Percentiles rank a stretch among this genome's conserved stretches.
Evolutionary conservation across 2,113 vertebrate species (phyloP).

Genomic region (Nothocercus julius): DNA sequence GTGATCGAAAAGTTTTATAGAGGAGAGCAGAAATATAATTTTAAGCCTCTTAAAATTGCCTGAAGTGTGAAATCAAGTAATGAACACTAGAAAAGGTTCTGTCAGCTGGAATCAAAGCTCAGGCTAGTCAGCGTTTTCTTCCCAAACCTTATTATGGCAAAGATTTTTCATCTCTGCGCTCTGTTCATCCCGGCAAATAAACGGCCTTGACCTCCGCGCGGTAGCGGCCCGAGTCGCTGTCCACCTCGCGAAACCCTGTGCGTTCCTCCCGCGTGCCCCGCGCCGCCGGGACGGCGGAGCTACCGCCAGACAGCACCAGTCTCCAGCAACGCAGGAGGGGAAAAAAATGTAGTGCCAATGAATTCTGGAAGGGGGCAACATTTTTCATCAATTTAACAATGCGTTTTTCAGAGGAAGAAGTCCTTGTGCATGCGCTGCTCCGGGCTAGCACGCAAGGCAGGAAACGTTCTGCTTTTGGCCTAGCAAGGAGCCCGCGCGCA

Average conservation of each 20-base stretch:
- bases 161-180: slow-evolving; percentile 79
- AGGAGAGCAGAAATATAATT: slow-evolving; percentile 76
- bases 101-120: slow-evolving; percentile 89
- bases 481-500: background rate
- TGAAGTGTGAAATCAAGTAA: slow-evolving; percentile 89
- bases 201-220: slow-evolving; percentile 81
- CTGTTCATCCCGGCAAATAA: slow-evolving; percentile 81
- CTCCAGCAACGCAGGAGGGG: background rate
- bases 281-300: background rate
- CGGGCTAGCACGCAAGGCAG: background rate
- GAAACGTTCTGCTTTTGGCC: background rate
- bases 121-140: slow-evolving; percentile 87
- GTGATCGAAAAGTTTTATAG: slow-evolving; percentile 73
- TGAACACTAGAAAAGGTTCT: slow-evolving; percentile 88
- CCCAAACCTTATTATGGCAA: slow-evolving; percentile 84
- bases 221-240: slow-evolving; percentile 67
- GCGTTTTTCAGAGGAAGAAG: slow-evolving; percentile 51
- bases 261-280: slow-evolving; percentile 71
- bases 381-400: slow-evolving; percentile 62
- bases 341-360: slow-evolving; percentile 56
- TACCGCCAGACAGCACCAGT: too few species aligned
- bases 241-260: slow-evolving; percentile 69
- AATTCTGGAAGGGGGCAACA: slow-evolving; percentile 69
- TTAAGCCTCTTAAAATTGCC: slow-evolving; percentile 80
- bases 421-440: background rate